Evolutionary conservation across 2,888 invertebrate genomes (phyloP).

Genomic region (Microplitis manilae): DNA sequence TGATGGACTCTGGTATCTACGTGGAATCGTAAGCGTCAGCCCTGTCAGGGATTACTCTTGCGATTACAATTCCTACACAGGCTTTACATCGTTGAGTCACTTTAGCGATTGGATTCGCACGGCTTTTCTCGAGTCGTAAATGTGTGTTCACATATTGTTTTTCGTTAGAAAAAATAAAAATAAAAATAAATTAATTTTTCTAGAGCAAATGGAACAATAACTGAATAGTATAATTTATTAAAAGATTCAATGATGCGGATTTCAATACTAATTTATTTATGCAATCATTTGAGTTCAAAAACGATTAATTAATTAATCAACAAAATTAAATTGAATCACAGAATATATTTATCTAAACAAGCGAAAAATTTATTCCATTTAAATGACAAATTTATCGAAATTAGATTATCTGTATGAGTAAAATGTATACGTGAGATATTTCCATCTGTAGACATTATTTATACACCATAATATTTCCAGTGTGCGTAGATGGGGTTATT

Average conservation of each 20-base stretch:
- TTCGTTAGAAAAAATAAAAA: not conserved
- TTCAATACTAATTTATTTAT: not conserved
- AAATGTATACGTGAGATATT: constrained; percentile 47
- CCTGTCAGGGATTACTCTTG: constrained; percentile 46
- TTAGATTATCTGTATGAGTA: constrained; percentile 54
- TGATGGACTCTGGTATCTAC: constrained; percentile 47
- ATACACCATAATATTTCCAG: constrained; percentile 31
- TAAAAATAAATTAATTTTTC: not conserved
- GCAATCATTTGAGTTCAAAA: not conserved
- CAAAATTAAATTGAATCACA: not conserved
- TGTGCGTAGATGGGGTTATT: constrained; percentile 24
- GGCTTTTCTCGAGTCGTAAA: constrained; percentile 47
- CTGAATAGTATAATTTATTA: too few species aligned
- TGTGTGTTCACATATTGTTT: not conserved
- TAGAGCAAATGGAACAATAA: too few species aligned
- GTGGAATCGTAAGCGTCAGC: constrained; percentile 48
- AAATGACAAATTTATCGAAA: constrained; percentile 44
- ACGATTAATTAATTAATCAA: not conserved
- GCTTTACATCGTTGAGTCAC: constrained; percentile 52
- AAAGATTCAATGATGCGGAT: too few species aligned
- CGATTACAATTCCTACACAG: constrained; percentile 54
- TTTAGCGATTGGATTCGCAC: constrained; percentile 56
- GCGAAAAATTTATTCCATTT: not conserved
- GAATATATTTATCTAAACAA: not conserved
- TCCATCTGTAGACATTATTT: constrained; percentile 43